Evolutionary conservation across 92 coral and sea anemone genomes (phyloP).

Genomic region (Paramuricea clavata): DNA sequence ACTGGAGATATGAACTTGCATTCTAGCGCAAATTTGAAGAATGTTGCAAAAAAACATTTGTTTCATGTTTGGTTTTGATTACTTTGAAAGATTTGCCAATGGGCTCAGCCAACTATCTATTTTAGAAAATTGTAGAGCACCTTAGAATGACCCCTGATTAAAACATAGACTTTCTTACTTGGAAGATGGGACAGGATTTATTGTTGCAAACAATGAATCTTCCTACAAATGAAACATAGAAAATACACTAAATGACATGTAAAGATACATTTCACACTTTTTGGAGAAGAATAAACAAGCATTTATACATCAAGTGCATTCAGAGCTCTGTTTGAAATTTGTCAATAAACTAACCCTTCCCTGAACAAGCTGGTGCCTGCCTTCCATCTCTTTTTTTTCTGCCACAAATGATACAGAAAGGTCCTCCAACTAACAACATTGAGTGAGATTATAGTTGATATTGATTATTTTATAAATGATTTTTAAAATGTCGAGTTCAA

Average conservation of each 20-base stretch:
- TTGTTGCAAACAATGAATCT: slow-evolving; percentile 14
- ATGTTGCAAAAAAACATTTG: too few relatives aligned
- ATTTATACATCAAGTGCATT: background rate
- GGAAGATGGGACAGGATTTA: slow-evolving; percentile 25
- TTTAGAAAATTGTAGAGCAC: too few relatives aligned
- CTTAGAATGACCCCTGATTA: background rate
- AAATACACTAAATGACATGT: background rate
- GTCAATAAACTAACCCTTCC: slow-evolving; percentile 82
- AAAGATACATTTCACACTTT: background rate
- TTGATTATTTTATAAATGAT: background rate
- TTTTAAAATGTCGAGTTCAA: too few relatives aligned
- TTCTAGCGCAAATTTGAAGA: too few relatives aligned
- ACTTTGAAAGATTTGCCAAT: too few relatives aligned
- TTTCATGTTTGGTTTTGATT: too few relatives aligned
- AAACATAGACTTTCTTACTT: slow-evolving; percentile 1
- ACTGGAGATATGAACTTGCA: too few relatives aligned
- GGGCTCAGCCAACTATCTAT: too few relatives aligned
- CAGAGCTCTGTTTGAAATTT: background rate
- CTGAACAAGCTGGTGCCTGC: slow-evolving; percentile 92
- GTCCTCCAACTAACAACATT: slow-evolving; percentile 69
- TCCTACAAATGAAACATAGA: slow-evolving; percentile 14
- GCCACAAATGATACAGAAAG: slow-evolving; percentile 81
- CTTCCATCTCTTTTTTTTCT: slow-evolving; percentile 98
- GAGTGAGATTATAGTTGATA: background rate
- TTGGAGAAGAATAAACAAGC: too few relatives aligned